phyloP scores from a whole-genome alignment of 2,113 vertebrate species.

The Athene noctua region DNA sequence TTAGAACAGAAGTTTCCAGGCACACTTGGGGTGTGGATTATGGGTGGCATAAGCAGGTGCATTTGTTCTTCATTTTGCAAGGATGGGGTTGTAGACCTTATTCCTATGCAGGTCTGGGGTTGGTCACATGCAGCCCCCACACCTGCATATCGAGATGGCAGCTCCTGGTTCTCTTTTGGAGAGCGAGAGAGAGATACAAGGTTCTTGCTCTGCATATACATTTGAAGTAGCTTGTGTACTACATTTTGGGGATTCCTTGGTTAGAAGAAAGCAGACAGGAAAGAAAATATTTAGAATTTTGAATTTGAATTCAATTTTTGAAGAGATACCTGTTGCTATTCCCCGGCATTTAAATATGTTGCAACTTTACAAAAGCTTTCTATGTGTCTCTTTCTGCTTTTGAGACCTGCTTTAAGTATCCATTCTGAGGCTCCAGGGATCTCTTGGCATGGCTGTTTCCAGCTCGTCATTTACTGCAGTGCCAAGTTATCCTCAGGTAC shows the following conservation, averaged over 20 bases:
- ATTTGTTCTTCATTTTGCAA: background rate
- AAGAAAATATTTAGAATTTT: background rate
- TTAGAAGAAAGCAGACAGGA: background rate
- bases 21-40: background rate
- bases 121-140: accelerated
- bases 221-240: background rate
- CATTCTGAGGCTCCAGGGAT: background rate
- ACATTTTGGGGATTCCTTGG: background rate
- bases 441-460: background rate
- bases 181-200: background rate
- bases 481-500: background rate
- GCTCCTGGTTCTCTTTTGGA: background rate
- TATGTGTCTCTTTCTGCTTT: background rate
- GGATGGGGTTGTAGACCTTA: no score
- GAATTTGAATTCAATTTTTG: background rate
- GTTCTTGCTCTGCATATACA: background rate
- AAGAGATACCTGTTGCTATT: background rate
- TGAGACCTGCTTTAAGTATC: background rate
- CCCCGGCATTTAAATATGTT: background rate
- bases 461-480: background rate
- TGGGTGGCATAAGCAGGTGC: background rate
- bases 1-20: background rate
- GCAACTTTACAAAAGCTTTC: background rate
- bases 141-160: accelerated
- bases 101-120: accelerated